Evolutionary conservation across 2,113 vertebrate species (phyloP), one percentile per base, ranked within the genome.

Genomic region (Pollimyrus isidori): DNA sequence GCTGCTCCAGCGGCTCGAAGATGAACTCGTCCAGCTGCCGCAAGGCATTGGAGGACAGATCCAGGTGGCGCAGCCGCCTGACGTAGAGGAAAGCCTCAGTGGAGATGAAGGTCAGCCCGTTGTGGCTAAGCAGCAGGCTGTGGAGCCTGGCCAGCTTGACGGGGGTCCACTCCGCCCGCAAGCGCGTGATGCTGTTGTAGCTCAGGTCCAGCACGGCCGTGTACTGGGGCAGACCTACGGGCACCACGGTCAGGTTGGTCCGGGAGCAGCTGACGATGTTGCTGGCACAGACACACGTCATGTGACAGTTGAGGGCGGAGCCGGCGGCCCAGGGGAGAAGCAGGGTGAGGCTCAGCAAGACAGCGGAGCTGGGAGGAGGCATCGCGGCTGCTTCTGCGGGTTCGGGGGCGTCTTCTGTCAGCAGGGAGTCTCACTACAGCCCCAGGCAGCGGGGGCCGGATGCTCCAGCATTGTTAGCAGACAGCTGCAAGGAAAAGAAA

Each of bases 241-340:
- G 98, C 48, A 98, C 92, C 1, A 4, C 21, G 39, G 91, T 94
- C 93, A 99, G 94, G 84, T 95, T 96, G 92, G 97, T 97, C 93
- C 97, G 98, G 23, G 98, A 97, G 94, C 98, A 99, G 95, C 97
- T 99, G 88, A 99, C 96, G 85, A 99, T 97, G 95, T 98, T 98
- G 92, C 98, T 98, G 94, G 98, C 98, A 5, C 98, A 99, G 92
- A 99, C 93, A 84, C 98, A 99, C n/a, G 90, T 96, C 0, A 93
- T 93, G 49, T 97, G 97, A 90, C 97, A 99, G 94, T 95, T 97
- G 19, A 96, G 90, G 1, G 93, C 90, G 0, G 89, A 93, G 9
- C 94, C 94, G 0, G 90, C 90, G 0, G 92, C 91, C 88, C 90
- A 84, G 7, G 94, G 93, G 30, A 92, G 89, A 94, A 69, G 91